Evolutionary conservation across 2,888 invertebrate genomes (phyloP), one percentile per base, ranked within the genome.

Genomic region (Drosophila subsilvestris): DNA sequence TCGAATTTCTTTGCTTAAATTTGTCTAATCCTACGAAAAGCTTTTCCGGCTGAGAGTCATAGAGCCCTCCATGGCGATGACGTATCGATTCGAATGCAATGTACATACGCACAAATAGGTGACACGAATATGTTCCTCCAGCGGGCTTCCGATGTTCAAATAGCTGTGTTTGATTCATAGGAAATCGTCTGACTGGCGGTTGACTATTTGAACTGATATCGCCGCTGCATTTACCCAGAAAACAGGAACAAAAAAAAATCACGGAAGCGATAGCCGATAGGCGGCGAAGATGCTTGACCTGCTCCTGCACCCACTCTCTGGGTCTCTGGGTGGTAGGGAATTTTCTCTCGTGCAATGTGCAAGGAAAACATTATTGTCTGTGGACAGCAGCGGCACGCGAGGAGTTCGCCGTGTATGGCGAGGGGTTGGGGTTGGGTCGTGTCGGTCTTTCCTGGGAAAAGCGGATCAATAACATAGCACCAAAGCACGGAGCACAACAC

Each of bases 341-440:
- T 14, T 37, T 37, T 14, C 25, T 37, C 37, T 14, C 37, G 37
- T 37, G 37, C 37, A 37, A 37, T 14, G 37, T 37, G 7, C 73
- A 72, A 75, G 67, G 69, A 66, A 76, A 80, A 80, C 78, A 83
- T 66, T 69, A 74, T 80, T 81, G 81, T 80, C 81, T 83, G 78
- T 71, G 83, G 76, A 63, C 68, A 68, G 60, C 57, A 65, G 61
- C 59, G 74, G 20, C 69, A 78, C 78, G 70, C 74, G 63, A 78
- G 76, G 74, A 42, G 74, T 68, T 83, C 53, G 54, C 42, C 37
- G 44, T 62, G 63, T 66, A 37, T 57, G 49, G 53, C n/a, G n/a
- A n/a, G n/a, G n/a, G n/a, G n/a, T n/a, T n/a, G 14, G 27, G 22
- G 22, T 4, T 32, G 45, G 18, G 48, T n/a, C n/a, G n/a, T n/a